Evolutionary conservation across 2,797 vertebrate species (phyloP).

Genomic region (Clarias platycephalus): DNA sequence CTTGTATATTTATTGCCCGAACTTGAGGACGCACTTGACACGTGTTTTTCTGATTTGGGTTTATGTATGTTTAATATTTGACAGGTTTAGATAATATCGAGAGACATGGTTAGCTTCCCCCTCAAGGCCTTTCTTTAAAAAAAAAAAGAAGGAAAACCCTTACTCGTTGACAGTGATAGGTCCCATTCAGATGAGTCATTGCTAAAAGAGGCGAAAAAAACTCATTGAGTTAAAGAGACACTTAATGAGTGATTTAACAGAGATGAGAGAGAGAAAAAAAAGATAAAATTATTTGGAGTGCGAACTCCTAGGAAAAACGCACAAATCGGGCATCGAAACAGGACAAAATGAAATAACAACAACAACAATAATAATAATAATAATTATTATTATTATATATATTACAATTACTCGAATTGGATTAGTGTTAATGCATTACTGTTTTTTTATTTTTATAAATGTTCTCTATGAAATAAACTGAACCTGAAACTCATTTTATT

Average conservation of each 20-base stretch:
- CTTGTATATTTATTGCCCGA: not conserved
- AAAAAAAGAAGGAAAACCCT: not conserved
- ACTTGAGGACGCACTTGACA: not conserved
- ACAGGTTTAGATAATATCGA: constrained; percentile 7
- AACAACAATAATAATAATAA: constrained; percentile 6
- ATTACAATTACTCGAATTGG: too few relatives aligned
- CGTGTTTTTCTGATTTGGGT: constrained; percentile 2
- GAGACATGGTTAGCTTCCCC: constrained; percentile 2
- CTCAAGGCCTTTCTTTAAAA: constrained; percentile 21
- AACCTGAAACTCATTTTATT: not conserved
- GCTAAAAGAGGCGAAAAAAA: constrained; percentile 7
- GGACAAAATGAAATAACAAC: not conserved
- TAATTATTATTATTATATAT: not conserved
- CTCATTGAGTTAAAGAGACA: constrained; percentile 37
- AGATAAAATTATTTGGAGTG: not conserved
- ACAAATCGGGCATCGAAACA: not conserved
- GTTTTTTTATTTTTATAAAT: not conserved
- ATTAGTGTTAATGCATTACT: not conserved
- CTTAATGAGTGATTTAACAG: constrained; percentile 36
- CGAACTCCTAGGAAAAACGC: not conserved
- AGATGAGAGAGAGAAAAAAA: constrained; percentile 49
- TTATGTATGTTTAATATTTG: not conserved
- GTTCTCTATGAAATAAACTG: not conserved
- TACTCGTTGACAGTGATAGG: constrained; percentile 24
- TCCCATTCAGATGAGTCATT: constrained; percentile 40